Evolutionary conservation across 2,797 vertebrate species (phyloP).

Genomic region (Melanogrammus aeglefinus): DNA sequence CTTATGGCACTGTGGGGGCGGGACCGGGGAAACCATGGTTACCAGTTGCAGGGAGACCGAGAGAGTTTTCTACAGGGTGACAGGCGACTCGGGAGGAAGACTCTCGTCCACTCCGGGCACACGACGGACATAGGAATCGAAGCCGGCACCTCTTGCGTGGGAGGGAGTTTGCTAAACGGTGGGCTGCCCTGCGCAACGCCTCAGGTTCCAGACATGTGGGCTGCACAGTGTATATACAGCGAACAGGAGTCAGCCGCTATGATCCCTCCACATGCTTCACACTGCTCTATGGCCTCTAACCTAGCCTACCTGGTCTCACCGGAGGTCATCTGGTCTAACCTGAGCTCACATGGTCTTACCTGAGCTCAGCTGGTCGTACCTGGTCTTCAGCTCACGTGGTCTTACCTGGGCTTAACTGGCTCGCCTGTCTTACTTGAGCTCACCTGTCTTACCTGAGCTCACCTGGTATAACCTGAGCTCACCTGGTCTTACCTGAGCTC

Average conservation of each 20-base stretch:
- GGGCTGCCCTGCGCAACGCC: too few species aligned
- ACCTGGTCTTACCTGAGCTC: neutral
- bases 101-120: neutral
- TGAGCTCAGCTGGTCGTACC: neutral
- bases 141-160: neutral
- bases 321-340: too few species aligned
- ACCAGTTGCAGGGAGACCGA: neutral
- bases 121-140: neutral
- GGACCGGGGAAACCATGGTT: neutral
- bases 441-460: too few species aligned
- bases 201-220: too few species aligned
- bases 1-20: constrained; percentile 83
- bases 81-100: neutral
- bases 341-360: neutral
- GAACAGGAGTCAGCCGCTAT: too few species aligned
- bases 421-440: neutral
- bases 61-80: neutral
- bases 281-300: neutral
- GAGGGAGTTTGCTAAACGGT: neutral
- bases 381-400: too few species aligned
- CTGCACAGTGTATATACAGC: too few species aligned
- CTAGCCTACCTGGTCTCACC: neutral
- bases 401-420: neutral
- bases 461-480: neutral
- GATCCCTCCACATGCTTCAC: too few species aligned